These are phyloP conservation scores for Leptinotarsa texana DNA, from an alignment of 1,140 invertebrate genomes.

Conservation along the genomic window DNA sequence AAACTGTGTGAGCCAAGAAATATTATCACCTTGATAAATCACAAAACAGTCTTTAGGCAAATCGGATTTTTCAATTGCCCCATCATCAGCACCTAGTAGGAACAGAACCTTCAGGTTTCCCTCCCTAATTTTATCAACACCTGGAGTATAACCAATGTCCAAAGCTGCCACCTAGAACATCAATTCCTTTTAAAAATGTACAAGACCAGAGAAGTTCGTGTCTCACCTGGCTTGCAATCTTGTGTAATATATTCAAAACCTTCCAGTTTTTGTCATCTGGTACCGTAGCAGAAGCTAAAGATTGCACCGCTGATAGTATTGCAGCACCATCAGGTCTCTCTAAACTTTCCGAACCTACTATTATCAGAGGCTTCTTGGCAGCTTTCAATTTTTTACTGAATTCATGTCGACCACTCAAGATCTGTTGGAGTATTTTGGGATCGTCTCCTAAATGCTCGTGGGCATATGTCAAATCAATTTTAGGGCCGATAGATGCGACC, in stretches of 20 bases:
- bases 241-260: slow-evolving; percentile 89
- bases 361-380: slow-evolving; percentile 89
- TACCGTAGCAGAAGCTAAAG: slow-evolving; percentile 65
- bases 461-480: slow-evolving; percentile 92
- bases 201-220: neutral
- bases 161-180: slow-evolving; percentile 75
- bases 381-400: slow-evolving; percentile 73
- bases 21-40: slow-evolving; percentile 82
- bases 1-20: no score
- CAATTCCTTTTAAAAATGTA: neutral
- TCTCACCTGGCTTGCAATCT: slow-evolving; percentile 81
- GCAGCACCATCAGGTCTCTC: slow-evolving; percentile 78
- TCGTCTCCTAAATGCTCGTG: slow-evolving; percentile 89
- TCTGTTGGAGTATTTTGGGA: slow-evolving; percentile 70
- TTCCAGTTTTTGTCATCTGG: slow-evolving; percentile 60
- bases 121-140: slow-evolving; percentile 71
- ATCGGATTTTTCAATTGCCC: slow-evolving; percentile 74
- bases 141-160: slow-evolving; percentile 90
- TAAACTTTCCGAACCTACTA: slow-evolving; percentile 86
- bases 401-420: slow-evolving; percentile 75
- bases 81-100: slow-evolving; percentile 91
- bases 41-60: slow-evolving; percentile 84
- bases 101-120: slow-evolving; percentile 81
- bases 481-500: slow-evolving; percentile 83
- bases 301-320: slow-evolving; percentile 75